Conservation (phyloP, 2,797 vertebrate genomes). For the Holocentrus rufus region DNA sequence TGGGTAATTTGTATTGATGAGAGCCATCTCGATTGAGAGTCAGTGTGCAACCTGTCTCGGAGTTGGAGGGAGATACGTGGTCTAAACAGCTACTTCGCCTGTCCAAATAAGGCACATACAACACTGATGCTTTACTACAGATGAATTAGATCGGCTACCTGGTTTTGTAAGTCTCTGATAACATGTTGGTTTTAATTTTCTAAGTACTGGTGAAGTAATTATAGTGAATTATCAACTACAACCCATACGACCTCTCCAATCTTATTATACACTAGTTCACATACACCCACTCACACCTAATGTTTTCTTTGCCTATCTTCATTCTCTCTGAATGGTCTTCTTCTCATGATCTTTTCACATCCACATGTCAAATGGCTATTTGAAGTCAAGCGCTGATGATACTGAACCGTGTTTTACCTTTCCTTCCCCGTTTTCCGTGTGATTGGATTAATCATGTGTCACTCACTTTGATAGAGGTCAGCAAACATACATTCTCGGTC, state of each 20-base stretch:
- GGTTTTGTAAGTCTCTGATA: background rate
- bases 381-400: conserved; percentile 71
- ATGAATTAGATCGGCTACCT: conserved; percentile 12
- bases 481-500: conserved; percentile 84
- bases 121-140: conserved; percentile 15
- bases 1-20: conserved; percentile 65
- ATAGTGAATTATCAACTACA: conserved; percentile 38
- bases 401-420: conserved; percentile 64
- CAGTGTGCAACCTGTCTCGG: conserved; percentile 27
- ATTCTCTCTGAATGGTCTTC: conserved; percentile 41
- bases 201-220: conserved; percentile 26
- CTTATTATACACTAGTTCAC: conserved; percentile 10
- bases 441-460: conserved; percentile 85
- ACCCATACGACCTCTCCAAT: no score
- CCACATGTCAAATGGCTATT: conserved; percentile 76
- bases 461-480: conserved; percentile 86
- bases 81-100: conserved; percentile 13
- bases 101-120: conserved; percentile 15
- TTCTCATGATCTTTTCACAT: conserved; percentile 56
- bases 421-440: conserved; percentile 75
- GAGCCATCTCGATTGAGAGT: conserved; percentile 51
- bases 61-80: conserved; percentile 17
- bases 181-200: conserved; percentile 7
- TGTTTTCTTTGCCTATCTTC: conserved; percentile 21
- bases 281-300: conserved; percentile 13